These are phyloP conservation scores for Eudyptes chrysolophus DNA, from an alignment of 2,113 vertebrate genomes.

Conservation along the genomic window DNA sequence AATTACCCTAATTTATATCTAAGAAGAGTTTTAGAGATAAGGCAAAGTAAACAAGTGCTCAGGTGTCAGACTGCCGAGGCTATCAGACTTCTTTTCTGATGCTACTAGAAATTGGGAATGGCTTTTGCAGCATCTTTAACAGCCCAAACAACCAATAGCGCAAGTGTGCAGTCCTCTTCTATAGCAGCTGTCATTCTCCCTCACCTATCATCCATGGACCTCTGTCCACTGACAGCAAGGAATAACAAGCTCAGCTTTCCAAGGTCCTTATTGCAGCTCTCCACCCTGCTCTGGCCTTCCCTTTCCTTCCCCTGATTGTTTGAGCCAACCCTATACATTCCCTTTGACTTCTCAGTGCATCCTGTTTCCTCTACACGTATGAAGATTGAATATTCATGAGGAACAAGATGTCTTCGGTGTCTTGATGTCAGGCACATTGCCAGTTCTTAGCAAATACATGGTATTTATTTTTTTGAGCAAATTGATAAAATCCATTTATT, in stretches of 20 bases:
- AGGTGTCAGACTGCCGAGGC: neutral
- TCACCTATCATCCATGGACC: neutral
- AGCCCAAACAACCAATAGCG: neutral
- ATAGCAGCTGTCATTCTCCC: neutral
- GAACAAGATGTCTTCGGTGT: neutral
- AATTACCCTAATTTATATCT: neutral
- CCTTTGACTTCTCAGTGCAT: neutral
- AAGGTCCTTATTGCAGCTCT: neutral
- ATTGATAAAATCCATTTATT: neutral
- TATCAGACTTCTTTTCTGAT: neutral
- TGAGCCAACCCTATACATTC: neutral
- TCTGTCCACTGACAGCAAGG: neutral
- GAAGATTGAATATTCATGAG: neutral
- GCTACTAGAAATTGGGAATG: neutral
- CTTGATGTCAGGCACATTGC: neutral
- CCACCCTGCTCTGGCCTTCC: neutral
- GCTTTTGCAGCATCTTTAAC: neutral
- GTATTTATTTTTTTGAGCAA: neutral
- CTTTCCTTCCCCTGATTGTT: neutral
- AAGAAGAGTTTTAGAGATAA: neutral
- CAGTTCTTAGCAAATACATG: neutral
- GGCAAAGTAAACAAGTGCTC: neutral
- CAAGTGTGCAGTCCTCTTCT: neutral
- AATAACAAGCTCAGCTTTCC: neutral
- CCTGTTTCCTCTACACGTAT: neutral